These are phyloP conservation scores for Schmidtea mediterranea DNA, from an alignment of 1,140 invertebrate species.

Conservation along the genomic window DNA sequence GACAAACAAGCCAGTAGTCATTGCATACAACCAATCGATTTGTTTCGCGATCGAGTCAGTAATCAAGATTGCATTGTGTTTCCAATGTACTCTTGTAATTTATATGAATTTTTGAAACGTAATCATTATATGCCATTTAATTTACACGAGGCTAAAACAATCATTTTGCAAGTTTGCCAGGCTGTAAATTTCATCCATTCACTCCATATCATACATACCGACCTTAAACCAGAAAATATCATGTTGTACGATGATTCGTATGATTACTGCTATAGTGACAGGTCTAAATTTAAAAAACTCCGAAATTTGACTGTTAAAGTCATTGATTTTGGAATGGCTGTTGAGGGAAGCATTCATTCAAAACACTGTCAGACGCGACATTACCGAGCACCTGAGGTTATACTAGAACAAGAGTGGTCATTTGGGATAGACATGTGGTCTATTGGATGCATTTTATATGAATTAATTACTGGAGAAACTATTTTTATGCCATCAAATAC, in stretches of 20 bases:
- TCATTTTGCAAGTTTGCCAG: constrained; percentile 83
- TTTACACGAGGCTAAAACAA: constrained; percentile 80
- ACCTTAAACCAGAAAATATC: constrained; percentile 97
- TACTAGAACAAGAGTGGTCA: constrained; percentile 73
- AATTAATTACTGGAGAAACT: constrained; percentile 84
- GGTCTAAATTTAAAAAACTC: constrained; percentile 22
- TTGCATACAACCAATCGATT: constrained; percentile 90
- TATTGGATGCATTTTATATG: constrained; percentile 94
- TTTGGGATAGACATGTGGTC: constrained; percentile 99
- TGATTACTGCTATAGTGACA: constrained; percentile 38
- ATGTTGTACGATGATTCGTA: constrained; percentile 80
- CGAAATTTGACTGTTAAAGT: constrained; percentile 24
- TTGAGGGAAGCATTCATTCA: constrained; percentile 96
- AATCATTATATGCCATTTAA: constrained; percentile 95
- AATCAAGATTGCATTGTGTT: constrained; percentile 97
- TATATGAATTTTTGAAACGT: constrained; percentile 97
- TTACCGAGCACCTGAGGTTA: constrained; percentile 93
- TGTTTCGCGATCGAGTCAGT: constrained; percentile 68
- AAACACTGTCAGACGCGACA: constrained; percentile 95
- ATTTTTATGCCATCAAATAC: constrained; percentile 97
- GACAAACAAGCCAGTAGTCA: constrained; percentile 68
- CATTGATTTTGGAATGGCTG: constrained; percentile 98
- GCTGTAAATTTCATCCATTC: constrained; percentile 68
- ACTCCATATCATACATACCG: constrained; percentile 88
- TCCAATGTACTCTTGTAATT: constrained; percentile 87